These are phyloP conservation scores for Netelia inedita DNA, from an alignment of 2,888 invertebrate species.

Conservation along the genomic window DNA sequence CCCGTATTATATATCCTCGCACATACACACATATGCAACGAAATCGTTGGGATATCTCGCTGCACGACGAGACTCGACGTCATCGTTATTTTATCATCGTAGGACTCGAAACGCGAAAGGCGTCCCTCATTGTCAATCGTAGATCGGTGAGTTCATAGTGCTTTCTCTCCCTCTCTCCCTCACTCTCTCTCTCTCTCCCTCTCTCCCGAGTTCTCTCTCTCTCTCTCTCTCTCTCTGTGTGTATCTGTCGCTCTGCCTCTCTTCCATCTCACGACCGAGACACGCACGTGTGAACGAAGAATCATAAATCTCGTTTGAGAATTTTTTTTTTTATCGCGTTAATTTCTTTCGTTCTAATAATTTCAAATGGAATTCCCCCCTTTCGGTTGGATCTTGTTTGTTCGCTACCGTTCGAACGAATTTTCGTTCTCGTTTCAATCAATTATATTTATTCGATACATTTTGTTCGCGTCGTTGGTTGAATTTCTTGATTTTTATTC, in stretches of 20 bases:
- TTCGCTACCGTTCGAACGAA: too few species aligned
- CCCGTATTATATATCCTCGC: neutral
- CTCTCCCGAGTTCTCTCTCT: slow-evolving; percentile 27
- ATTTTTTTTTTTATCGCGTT: neutral
- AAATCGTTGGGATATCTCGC: slow-evolving; percentile 52
- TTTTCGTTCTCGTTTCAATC: too few species aligned
- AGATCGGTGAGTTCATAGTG: slow-evolving; percentile 58
- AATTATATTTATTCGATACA: too few species aligned
- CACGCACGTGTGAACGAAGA: too few species aligned
- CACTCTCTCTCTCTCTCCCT: slow-evolving; percentile 56
- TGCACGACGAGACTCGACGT: slow-evolving; percentile 57
- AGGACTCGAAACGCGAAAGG: slow-evolving; percentile 20
- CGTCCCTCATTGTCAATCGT: slow-evolving; percentile 31
- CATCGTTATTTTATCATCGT: slow-evolving; percentile 33
- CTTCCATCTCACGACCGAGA: neutral
- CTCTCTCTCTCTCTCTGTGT: neutral
- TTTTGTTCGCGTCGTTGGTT: neutral
- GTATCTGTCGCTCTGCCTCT: neutral
- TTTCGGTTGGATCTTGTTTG: too few species aligned
- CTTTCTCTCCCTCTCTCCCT: slow-evolving; percentile 55
- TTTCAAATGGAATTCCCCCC: too few species aligned
- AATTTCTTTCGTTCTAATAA: neutral
- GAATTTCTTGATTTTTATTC: neutral
- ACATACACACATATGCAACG: slow-evolving; percentile 43
- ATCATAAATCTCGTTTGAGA: neutral